A percentile compares a stretch with the other conserved stretches of the same genome.
These are phyloP conservation scores for Sclerurus mexicanus DNA, from an alignment of 2,113 vertebrate species.

Conservation along the genomic window DNA sequence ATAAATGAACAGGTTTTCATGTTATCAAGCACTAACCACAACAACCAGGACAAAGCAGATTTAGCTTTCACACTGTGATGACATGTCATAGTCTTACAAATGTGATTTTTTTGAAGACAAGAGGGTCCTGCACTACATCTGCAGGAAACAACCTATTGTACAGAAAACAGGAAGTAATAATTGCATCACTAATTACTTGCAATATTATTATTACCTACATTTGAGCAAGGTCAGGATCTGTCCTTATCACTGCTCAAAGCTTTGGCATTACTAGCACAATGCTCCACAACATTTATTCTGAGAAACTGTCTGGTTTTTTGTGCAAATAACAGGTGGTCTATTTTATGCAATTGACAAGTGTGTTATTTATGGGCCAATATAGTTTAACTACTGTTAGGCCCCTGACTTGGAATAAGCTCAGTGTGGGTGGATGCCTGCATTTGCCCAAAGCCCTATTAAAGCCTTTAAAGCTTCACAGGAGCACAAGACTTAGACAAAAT, in stretches of 20 bases:
- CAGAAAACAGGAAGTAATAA: neutral
- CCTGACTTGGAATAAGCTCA: neutral
- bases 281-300: neutral
- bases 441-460: neutral
- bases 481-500: neutral
- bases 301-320: neutral
- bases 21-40: neutral
- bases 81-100: neutral
- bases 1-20: neutral
- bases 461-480: neutral
- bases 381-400: neutral
- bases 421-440: neutral
- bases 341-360: neutral
- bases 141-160: neutral
- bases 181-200: neutral
- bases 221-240: neutral
- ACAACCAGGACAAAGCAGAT: neutral
- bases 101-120: accelerated
- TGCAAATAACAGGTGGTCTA: neutral
- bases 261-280: neutral
- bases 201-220: neutral
- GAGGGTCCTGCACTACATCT: neutral
- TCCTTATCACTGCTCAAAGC: neutral
- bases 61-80: neutral
- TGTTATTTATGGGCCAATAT: neutral